Percentiles rank a stretch among this genome's conserved stretches.
These are phyloP conservation scores for Aphelocoma californica DNA, from an alignment of 2,797 vertebrate genomes.

Conservation along the genomic window DNA sequence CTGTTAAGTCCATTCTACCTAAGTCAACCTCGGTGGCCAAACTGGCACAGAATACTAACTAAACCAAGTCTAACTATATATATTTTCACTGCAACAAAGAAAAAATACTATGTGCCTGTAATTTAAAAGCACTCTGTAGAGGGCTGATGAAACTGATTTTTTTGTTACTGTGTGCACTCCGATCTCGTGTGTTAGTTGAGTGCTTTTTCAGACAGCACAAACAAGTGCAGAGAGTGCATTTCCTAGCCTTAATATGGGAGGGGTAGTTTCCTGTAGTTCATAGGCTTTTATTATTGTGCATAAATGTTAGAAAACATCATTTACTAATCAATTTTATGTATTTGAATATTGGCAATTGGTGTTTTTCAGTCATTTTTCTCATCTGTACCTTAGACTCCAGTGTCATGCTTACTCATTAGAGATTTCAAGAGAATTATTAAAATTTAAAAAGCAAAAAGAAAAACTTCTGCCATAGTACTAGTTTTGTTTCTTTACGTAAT, in stretches of 20 bases:
- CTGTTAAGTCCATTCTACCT: constrained; percentile 63
- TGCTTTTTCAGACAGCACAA: constrained; percentile 75
- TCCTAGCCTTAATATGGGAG: constrained; percentile 81
- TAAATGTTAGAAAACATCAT: constrained; percentile 77
- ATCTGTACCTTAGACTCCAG: constrained; percentile 76
- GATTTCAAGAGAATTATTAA: constrained; percentile 67
- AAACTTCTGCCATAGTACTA: constrained; percentile 70
- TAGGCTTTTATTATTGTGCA: constrained; percentile 75
- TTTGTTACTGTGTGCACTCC: constrained; percentile 69
- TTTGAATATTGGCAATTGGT: constrained; percentile 78
- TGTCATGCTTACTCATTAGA: constrained; percentile 77
- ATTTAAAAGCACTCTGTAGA: constrained; percentile 76
- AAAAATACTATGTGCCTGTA: constrained; percentile 82
- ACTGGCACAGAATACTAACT: constrained; percentile 71
- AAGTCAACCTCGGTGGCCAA: constrained; percentile 60
- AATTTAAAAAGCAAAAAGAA: constrained; percentile 53
- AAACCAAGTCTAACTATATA: constrained; percentile 54
- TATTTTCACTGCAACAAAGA: constrained; percentile 66
- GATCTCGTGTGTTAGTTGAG: constrained; percentile 54
- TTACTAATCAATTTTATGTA: constrained; percentile 76
- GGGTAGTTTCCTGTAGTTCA: constrained; percentile 73
- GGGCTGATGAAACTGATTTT: constrained; percentile 66
- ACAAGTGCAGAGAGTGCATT: constrained; percentile 74
- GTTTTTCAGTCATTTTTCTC: constrained; percentile 74
- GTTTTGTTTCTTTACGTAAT: constrained; percentile 77